These are phyloP conservation scores for Ginglymostoma cirratum DNA, from an alignment of 2,113 vertebrate genomes.

Conservation along the genomic window DNA sequence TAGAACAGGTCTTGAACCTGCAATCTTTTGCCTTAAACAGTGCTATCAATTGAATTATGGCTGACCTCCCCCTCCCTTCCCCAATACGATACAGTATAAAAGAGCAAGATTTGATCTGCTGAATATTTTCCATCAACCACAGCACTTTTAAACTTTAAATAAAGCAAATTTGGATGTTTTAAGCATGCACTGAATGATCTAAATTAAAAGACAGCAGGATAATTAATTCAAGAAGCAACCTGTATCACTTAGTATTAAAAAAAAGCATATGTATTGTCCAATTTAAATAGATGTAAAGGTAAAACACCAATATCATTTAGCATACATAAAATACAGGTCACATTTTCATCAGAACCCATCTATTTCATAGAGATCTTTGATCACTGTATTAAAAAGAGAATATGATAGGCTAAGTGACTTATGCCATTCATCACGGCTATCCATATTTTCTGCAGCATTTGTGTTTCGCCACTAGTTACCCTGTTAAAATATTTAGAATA, in stretches of 20 bases:
- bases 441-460: not conserved
- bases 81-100: not conserved
- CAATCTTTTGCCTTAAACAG: not conserved
- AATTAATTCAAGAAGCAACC: not conserved
- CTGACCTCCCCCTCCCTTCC: too few relatives aligned
- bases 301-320: not conserved
- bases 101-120: not conserved
- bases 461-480: not conserved
- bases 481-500: not conserved
- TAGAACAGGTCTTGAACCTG: not conserved
- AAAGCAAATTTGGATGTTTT: not conserved
- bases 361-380: not conserved
- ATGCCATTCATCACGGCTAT: not conserved
- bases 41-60: not conserved
- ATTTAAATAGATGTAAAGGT: not conserved
- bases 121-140: not conserved
- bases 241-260: not conserved
- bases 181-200: not conserved
- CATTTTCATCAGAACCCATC: not conserved
- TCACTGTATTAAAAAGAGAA: not conserved
- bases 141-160: not conserved
- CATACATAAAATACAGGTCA: not conserved
- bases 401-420: not conserved
- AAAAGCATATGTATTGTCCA: not conserved
- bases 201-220: not conserved